A percentile compares a stretch with the other conserved stretches of the same genome.
These are phyloP conservation scores for Eolophus roseicapilla DNA, from an alignment of 2,113 vertebrate genomes.

Conservation along the genomic window DNA sequence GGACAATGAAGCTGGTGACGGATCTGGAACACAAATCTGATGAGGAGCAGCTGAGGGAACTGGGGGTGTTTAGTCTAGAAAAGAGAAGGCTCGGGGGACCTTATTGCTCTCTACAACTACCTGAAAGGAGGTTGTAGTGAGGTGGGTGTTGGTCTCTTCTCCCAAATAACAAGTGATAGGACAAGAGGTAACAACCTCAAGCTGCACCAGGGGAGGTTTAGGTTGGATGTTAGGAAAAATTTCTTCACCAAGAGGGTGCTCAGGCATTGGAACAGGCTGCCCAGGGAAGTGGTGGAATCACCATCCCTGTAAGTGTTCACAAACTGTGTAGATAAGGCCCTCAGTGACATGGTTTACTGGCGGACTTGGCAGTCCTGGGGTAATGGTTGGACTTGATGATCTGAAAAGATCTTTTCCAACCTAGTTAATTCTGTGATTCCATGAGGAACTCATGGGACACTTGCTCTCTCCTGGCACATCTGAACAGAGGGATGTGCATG, in stretches of 20 bases:
- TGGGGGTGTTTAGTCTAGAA: too few relatives aligned
- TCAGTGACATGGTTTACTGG: background rate
- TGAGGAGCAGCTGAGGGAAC: too few relatives aligned
- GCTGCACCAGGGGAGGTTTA: background rate
- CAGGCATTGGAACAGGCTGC: background rate
- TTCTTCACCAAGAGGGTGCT: background rate
- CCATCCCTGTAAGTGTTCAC: background rate
- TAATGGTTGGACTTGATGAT: background rate
- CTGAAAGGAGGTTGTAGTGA: too few relatives aligned
- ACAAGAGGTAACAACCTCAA: background rate
- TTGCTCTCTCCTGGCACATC: background rate
- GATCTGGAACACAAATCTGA: too few relatives aligned
- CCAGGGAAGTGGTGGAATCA: background rate
- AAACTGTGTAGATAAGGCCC: background rate
- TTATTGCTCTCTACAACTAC: too few relatives aligned
- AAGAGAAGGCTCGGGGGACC: too few relatives aligned
- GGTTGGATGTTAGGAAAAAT: background rate
- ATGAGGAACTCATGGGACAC: fast-evolving
- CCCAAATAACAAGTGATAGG: too few relatives aligned
- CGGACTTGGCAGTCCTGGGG: background rate
- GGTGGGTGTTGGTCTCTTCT: too few relatives aligned
- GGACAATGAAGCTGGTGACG: too few relatives aligned
- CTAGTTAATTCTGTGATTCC: background rate
- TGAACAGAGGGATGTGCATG: fast-evolving
- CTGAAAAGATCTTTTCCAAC: background rate